These are phyloP conservation scores for Bombus pascuorum DNA, from an alignment of 1,140 invertebrate species.

Conservation along the genomic window DNA sequence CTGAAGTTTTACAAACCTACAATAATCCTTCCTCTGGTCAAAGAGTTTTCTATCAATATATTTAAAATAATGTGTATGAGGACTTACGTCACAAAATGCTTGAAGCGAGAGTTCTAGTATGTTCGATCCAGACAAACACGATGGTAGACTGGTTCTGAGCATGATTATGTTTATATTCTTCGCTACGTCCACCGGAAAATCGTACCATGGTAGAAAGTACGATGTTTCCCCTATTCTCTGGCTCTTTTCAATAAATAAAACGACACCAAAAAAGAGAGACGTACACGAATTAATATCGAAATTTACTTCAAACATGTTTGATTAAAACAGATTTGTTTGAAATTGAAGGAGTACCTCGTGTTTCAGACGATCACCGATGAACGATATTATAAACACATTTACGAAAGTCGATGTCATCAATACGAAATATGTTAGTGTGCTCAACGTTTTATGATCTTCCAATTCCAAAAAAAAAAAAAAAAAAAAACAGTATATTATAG, in stretches of 20 bases:
- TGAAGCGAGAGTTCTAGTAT: constrained; percentile 71
- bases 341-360: constrained; percentile 64
- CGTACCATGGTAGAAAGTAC: constrained; percentile 69
- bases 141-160: constrained; percentile 60
- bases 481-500: neutral
- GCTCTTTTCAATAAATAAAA: constrained; percentile 53
- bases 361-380: constrained; percentile 73
- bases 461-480: constrained; percentile 70
- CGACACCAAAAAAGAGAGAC: neutral
- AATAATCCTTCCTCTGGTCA: neutral
- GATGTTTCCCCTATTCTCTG: constrained; percentile 59
- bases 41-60: too few relatives aligned
- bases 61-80: neutral
- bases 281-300: neutral
- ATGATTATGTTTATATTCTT: constrained; percentile 68
- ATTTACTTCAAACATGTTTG: neutral
- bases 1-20: constrained; percentile 73
- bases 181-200: constrained; percentile 63
- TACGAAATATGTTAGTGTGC: constrained; percentile 70
- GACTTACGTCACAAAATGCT: constrained; percentile 69
- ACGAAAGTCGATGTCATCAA: constrained; percentile 74
- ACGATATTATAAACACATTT: constrained; percentile 74
- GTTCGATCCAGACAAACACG: constrained; percentile 67
- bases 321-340: neutral
- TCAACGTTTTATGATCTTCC: constrained; percentile 69